Conservation (phyloP, 2,888 invertebrate species). For the Drosophila fungiperda region DNA sequence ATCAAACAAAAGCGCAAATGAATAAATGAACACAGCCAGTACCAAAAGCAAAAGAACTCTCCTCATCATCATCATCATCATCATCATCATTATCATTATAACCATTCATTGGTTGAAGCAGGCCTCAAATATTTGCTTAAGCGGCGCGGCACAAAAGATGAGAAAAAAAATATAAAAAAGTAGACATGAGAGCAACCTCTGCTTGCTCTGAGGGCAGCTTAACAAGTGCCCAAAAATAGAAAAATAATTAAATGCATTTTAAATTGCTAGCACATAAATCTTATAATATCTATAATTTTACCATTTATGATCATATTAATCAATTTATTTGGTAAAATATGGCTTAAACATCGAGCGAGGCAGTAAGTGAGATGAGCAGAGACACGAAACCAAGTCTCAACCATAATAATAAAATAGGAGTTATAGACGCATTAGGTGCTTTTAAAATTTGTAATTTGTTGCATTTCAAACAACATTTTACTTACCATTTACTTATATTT, state of each 20-base stretch:
- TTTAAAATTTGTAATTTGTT: no score
- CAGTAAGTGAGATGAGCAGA: background rate
- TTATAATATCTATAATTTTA: background rate
- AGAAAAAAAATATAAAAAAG: slow-evolving; percentile 53
- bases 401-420: no score
- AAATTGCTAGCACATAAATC: background rate
- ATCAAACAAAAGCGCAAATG: slow-evolving; percentile 77
- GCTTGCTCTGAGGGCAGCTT: slow-evolving; percentile 22
- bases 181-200: slow-evolving; percentile 27
- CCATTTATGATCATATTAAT: background rate
- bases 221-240: slow-evolving; percentile 4
- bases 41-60: slow-evolving; percentile 18
- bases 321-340: background rate
- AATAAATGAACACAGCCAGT: slow-evolving; percentile 59
- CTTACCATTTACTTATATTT: no score
- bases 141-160: slow-evolving; percentile 33
- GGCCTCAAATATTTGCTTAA: slow-evolving; percentile 63
- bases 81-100: slow-evolving; percentile 9
- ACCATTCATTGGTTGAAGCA: slow-evolving; percentile 38
- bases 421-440: no score
- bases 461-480: no score
- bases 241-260: slow-evolving; percentile 2
- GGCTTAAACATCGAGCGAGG: background rate
- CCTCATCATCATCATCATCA: slow-evolving; percentile 17
- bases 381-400: background rate